phyloP scores from a whole-genome alignment of 2,113 vertebrate species.

The human region DNA sequence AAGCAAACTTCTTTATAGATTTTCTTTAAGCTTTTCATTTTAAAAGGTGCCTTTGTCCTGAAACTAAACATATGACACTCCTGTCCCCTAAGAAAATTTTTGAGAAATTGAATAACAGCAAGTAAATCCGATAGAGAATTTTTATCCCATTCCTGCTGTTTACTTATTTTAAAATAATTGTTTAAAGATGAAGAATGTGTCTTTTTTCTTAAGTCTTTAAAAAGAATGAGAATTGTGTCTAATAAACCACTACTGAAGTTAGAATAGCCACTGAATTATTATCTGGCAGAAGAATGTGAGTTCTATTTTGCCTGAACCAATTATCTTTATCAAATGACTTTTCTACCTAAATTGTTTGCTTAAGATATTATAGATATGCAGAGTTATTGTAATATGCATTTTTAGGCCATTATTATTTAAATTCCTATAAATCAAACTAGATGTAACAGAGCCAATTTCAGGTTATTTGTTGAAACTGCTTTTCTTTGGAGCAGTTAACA shows the following conservation, averaged over 20 bases:
- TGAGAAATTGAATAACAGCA: conserved; percentile 22
- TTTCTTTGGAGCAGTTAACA: neutral
- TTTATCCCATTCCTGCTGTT: conserved; percentile 38
- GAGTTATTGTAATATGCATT: conserved; percentile 20
- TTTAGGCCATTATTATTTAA: conserved; percentile 28
- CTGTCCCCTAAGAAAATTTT: conserved; percentile 32
- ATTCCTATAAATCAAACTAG: conserved; percentile 59
- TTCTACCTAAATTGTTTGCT: conserved; percentile 63
- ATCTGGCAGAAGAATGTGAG: conserved; percentile 64
- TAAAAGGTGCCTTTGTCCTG: conserved; percentile 63
- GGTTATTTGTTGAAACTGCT: conserved; percentile 62
- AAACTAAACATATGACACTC: conserved; percentile 52
- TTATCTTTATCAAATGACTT: conserved; percentile 75
- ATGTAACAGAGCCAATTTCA: conserved; percentile 58
- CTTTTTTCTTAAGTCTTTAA: conserved; percentile 42
- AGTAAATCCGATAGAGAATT: conserved; percentile 3
- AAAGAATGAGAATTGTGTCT: conserved; percentile 36
- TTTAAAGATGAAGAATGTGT: neutral
- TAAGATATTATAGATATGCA: conserved; percentile 56
- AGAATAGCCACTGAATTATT: conserved; percentile 13
- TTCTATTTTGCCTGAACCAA: conserved; percentile 52
- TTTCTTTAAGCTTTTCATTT: conserved; percentile 62
- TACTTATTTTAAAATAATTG: conserved; percentile 52
- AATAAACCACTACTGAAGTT: conserved; percentile 53
- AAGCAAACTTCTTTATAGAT: conserved; percentile 38